Percentiles rank a stretch among this genome's conserved stretches.
These are phyloP conservation scores for Aythya baeri DNA, from an alignment of 2,113 vertebrate genomes.

Conservation along the genomic window DNA sequence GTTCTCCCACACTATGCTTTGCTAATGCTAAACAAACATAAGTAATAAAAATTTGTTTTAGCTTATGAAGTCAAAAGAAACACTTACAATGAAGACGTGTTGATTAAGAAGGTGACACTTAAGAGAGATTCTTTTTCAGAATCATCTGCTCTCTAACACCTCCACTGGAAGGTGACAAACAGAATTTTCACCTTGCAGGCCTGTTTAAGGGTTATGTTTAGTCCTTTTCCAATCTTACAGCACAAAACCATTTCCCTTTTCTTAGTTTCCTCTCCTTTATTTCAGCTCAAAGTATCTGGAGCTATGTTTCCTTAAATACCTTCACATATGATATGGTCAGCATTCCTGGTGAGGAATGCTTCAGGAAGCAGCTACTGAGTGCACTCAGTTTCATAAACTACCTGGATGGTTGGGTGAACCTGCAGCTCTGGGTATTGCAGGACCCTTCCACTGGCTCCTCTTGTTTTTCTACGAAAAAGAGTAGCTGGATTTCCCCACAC, in stretches of 20 bases:
- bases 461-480: neutral
- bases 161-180: neutral
- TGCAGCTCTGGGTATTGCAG: neutral
- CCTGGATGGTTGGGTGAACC: neutral
- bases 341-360: neutral
- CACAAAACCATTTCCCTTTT: neutral
- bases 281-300: neutral
- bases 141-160: conserved; percentile 5
- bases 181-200: neutral
- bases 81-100: neutral
- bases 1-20: conserved; percentile 54
- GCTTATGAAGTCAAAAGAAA: conserved; percentile 44
- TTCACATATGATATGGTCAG: neutral
- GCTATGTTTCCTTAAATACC: neutral
- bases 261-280: neutral
- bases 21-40: conserved; percentile 46
- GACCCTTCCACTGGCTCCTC: neutral
- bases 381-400: neutral
- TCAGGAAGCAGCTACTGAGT: neutral
- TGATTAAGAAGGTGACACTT: conserved; percentile 8
- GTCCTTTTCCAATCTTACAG: neutral
- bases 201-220: neutral
- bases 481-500: neutral
- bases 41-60: neutral
- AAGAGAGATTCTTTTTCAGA: neutral